phyloP scores from a whole-genome alignment of 2,797 vertebrate species.

The Lacerta viridis region DNA sequence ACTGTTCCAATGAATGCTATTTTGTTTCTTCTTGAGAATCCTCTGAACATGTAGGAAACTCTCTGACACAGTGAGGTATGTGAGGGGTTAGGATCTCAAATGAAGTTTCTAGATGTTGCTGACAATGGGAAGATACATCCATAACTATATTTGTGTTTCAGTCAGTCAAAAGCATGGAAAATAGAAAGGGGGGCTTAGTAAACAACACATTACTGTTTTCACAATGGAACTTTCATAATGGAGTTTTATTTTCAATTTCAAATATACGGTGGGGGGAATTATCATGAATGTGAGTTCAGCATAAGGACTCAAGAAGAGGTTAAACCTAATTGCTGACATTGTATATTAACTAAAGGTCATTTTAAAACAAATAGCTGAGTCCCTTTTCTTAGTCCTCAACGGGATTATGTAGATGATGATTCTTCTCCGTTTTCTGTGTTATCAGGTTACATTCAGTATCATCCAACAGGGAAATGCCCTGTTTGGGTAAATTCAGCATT shows the following conservation, averaged over 20 bases:
- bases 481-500: slow-evolving; percentile 25
- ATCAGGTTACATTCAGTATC: slow-evolving; percentile 6
- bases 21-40: not conserved
- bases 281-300: not conserved
- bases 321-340: slow-evolving; percentile 21
- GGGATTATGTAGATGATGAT: not conserved
- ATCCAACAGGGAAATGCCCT: not conserved
- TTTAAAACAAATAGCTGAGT: slow-evolving; percentile 30
- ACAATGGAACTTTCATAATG: not conserved
- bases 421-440: not conserved
- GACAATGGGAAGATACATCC: not conserved
- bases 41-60: not conserved
- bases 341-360: slow-evolving; percentile 37
- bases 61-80: not conserved
- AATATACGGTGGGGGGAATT: not conserved
- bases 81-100: not conserved
- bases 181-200: not conserved
- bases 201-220: slow-evolving; percentile 17
- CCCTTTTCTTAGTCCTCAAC: not conserved
- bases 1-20: not conserved
- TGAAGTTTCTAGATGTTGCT: not conserved
- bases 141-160: not conserved
- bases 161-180: not conserved
- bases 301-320: slow-evolving; percentile 3
- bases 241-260: slow-evolving; percentile 3